Evolutionary conservation across 2,797 vertebrate genomes (phyloP).

Genomic region (Pangasius larnaudii): DNA sequence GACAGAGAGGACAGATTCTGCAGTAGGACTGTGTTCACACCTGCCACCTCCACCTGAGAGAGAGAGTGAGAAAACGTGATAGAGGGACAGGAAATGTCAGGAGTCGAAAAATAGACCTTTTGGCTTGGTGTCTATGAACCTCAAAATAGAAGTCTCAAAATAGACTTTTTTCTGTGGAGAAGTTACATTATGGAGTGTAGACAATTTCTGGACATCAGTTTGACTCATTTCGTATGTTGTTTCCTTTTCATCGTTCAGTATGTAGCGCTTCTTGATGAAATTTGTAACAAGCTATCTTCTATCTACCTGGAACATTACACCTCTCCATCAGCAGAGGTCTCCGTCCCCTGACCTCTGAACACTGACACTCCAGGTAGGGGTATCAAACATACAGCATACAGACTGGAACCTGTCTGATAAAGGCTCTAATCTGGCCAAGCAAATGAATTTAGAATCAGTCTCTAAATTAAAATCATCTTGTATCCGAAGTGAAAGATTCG

Average conservation of each 20-base stretch:
- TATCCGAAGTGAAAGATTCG: neutral
- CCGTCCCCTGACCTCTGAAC: neutral
- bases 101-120: neutral
- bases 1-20: constrained; percentile 87
- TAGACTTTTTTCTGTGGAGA: neutral
- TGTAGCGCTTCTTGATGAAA: neutral
- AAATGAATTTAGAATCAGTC: neutral
- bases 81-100: neutral
- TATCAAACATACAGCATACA: neutral
- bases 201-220: neutral
- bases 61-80: neutral
- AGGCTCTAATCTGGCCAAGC: neutral
- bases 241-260: neutral
- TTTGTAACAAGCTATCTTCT: neutral
- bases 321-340: neutral
- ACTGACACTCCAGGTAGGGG: neutral
- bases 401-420: neutral
- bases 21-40: constrained; percentile 78
- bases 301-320: neutral
- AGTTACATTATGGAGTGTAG: neutral
- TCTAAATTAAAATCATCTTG: neutral
- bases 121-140: neutral
- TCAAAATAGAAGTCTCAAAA: neutral
- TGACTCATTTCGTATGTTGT: neutral
- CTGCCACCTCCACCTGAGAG: constrained; percentile 82